Evolutionary conservation across 2,888 invertebrate species (phyloP).

Genomic region (Caenorhabditis afra): DNA sequence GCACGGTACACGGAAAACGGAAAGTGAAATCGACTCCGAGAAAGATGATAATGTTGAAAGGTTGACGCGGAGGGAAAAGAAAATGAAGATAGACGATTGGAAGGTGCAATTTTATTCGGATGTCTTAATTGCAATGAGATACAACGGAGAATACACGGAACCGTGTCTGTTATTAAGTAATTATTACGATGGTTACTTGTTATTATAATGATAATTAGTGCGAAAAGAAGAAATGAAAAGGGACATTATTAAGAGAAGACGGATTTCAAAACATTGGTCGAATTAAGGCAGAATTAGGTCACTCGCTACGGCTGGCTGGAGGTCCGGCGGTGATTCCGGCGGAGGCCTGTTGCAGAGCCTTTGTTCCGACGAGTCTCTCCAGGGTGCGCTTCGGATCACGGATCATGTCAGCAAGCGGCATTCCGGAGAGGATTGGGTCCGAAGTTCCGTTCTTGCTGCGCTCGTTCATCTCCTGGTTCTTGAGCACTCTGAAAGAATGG

Average conservation of each 20-base stretch:
- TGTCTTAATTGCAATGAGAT: conserved; percentile 53
- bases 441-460: conserved; percentile 70
- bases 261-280: conserved; percentile 15
- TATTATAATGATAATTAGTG: conserved; percentile 43
- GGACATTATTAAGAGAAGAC: conserved; percentile 24
- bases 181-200: conserved; percentile 13
- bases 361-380: conserved; percentile 75
- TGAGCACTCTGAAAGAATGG: conserved; percentile 73
- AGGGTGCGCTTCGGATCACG: conserved; percentile 78
- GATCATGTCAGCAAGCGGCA: conserved; percentile 77
- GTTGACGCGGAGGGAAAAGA: conserved; percentile 17
- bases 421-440: conserved; percentile 67
- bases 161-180: conserved; percentile 46
- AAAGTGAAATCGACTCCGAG: conserved; percentile 37
- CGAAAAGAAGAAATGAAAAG: conserved; percentile 16
- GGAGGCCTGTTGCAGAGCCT: conserved; percentile 56
- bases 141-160: conserved; percentile 53
- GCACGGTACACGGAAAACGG: conserved; percentile 39
- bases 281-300: conserved; percentile 52
- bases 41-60: too few relatives aligned
- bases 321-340: conserved; percentile 59
- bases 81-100: conserved; percentile 1
- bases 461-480: conserved; percentile 77
- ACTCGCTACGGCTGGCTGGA: conserved; percentile 61
- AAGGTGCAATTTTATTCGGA: conserved; percentile 39